Evolutionary conservation across 2,797 vertebrate genomes (phyloP).

Genomic region (Staurois parvus): DNA sequence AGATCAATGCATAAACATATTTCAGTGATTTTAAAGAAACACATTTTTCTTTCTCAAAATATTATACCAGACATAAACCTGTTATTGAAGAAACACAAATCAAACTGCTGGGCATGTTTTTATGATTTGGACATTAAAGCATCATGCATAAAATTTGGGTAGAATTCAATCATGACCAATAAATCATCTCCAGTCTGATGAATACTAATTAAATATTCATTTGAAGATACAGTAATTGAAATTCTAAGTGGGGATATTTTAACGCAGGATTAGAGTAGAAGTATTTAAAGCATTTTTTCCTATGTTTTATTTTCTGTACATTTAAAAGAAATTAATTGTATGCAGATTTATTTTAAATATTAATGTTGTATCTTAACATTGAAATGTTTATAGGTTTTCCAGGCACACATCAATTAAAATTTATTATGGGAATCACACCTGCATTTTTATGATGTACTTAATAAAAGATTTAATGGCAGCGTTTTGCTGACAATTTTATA

Average conservation of each 20-base stretch:
- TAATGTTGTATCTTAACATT: background rate
- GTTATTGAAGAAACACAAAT: slow-evolving; percentile 41
- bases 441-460: background rate
- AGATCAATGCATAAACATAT: slow-evolving; percentile 45
- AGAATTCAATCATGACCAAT: slow-evolving; percentile 46
- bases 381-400: slow-evolving; percentile 1
- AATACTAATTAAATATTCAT: slow-evolving; percentile 36
- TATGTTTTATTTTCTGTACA: background rate
- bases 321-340: background rate
- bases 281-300: background rate
- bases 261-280: background rate
- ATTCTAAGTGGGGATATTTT: slow-evolving; percentile 18
- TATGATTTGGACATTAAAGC: slow-evolving; percentile 47
- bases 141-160: slow-evolving; percentile 38
- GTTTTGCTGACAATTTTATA: background rate
- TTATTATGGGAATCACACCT: background rate
- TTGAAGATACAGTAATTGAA: slow-evolving; percentile 37
- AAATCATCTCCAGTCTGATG: slow-evolving; percentile 35
- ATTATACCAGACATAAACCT: slow-evolving; percentile 30
- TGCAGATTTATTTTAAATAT: slow-evolving; percentile 4
- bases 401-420: slow-evolving; percentile 1
- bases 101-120: slow-evolving; percentile 46
- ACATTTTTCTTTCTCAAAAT: slow-evolving; percentile 43
- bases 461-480: background rate
- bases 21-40: slow-evolving; percentile 48